These are phyloP conservation scores for Athalia cordata DNA, from an alignment of 2,888 invertebrate genomes.

Conservation along the genomic window DNA sequence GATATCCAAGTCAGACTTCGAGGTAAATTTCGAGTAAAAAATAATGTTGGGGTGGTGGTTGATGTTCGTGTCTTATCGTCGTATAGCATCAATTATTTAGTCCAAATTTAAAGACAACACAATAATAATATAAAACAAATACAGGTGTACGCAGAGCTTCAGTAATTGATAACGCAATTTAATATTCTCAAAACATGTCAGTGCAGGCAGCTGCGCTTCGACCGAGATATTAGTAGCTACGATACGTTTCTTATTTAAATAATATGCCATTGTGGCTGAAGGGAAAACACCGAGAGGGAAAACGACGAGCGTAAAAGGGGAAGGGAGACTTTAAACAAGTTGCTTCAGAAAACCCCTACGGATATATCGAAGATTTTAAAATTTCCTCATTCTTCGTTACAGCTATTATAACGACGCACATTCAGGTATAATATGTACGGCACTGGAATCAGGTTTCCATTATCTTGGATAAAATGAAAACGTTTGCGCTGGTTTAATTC, in stretches of 20 bases:
- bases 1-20: background rate
- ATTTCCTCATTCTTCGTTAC: slow-evolving; percentile 13
- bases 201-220: slow-evolving; percentile 30
- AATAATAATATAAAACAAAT: slow-evolving; percentile 37
- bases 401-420: background rate
- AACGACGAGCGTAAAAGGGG: slow-evolving; percentile 7
- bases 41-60: too few relatives aligned
- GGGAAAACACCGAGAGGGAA: slow-evolving; percentile 14
- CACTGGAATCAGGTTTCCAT: too few relatives aligned
- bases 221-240: slow-evolving; percentile 36
- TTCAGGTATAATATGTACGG: too few relatives aligned
- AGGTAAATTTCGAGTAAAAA: too few relatives aligned
- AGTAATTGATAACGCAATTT: slow-evolving; percentile 39
- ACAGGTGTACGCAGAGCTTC: background rate
- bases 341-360: slow-evolving; percentile 11
- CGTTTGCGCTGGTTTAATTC: background rate
- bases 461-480: background rate
- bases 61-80: slow-evolving; percentile 23
- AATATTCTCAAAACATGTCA: slow-evolving; percentile 42
- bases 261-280: slow-evolving; percentile 28
- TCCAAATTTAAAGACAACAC: slow-evolving; percentile 36
- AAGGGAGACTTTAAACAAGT: slow-evolving; percentile 9
- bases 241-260: slow-evolving; percentile 40
- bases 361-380: slow-evolving; percentile 20
- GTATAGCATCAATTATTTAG: background rate